These are phyloP conservation scores for Ianthella basta DNA, from an alignment of 37 sponge, comb jelly and placozoan genomes.

Conservation along the genomic window DNA sequence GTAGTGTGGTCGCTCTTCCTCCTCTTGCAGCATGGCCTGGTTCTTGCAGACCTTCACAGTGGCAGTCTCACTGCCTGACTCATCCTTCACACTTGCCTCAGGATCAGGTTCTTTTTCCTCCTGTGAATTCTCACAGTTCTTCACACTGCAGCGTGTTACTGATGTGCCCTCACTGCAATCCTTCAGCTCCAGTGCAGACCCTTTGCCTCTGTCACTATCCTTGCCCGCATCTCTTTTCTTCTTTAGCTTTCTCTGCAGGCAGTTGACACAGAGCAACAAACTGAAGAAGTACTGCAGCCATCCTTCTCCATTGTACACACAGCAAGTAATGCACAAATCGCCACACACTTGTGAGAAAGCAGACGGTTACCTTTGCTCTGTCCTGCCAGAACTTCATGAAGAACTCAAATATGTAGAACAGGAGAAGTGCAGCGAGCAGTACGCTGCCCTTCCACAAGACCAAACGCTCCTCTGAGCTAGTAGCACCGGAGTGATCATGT, in stretches of 20 bases:
- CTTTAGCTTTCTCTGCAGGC: not conserved
- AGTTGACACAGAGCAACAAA: not conserved
- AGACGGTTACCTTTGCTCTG: not conserved
- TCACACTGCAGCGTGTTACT: too few relatives aligned
- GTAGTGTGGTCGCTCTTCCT: too few relatives aligned
- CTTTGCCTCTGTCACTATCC: not conserved
- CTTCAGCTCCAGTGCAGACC: too few relatives aligned
- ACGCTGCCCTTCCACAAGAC: conserved; percentile 62
- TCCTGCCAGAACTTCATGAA: conserved; percentile 40
- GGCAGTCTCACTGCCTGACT: not conserved
- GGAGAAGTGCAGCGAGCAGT: conserved; percentile 46
- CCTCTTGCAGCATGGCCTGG: too few relatives aligned
- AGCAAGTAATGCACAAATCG: not conserved
- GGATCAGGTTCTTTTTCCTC: not conserved
- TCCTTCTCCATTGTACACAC: too few relatives aligned
- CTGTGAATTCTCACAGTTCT: too few relatives aligned
- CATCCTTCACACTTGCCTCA: not conserved
- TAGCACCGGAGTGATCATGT: conserved; percentile 36
- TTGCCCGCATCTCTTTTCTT: not conserved
- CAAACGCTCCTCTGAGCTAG: not conserved
- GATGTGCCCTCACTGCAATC: too few relatives aligned
- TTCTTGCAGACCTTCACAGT: too few relatives aligned
- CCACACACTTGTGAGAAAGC: not conserved
- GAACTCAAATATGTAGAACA: conserved; percentile 77
- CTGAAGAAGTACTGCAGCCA: too few relatives aligned